phyloP scores from a whole-genome alignment of 2,113 vertebrate species.

The Lethenteron camtschaticum region DNA sequence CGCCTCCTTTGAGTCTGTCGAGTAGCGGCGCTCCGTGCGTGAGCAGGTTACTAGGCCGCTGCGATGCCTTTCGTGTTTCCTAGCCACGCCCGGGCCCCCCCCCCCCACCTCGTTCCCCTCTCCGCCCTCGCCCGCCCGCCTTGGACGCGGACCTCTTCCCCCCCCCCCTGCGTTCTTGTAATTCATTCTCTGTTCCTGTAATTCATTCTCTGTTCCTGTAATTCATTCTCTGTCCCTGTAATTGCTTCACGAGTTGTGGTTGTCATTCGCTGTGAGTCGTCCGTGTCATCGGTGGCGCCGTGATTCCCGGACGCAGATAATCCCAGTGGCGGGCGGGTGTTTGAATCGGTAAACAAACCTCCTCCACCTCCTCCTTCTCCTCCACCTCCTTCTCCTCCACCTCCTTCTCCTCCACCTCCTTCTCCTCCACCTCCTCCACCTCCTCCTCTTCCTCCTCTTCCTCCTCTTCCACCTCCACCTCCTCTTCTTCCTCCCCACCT shows the following conservation, averaged over 20 bases:
- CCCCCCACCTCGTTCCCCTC: background rate
- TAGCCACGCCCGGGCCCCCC: background rate
- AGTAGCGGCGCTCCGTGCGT: background rate
- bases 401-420: constrained; percentile 9
- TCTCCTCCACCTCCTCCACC: constrained; percentile 12
- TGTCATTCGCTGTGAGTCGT: background rate
- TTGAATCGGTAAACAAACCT: background rate
- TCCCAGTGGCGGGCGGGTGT: background rate
- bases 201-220: background rate
- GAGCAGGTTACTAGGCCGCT: background rate
- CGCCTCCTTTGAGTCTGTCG: constrained; percentile 9
- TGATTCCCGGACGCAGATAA: background rate
- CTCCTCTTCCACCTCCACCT: no score
- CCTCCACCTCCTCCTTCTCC: constrained; percentile 7
- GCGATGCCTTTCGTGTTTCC: no score
- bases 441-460: no score
- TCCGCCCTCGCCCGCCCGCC: background rate
- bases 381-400: constrained; percentile 7
- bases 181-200: background rate
- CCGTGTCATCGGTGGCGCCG: background rate
- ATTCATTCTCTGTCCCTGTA: background rate
- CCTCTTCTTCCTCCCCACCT: no score
- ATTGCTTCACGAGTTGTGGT: background rate
- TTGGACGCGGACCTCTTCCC: background rate
- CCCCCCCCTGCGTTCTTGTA: background rate